Evolutionary conservation across 2,113 vertebrate species (phyloP).

Genomic region (Scytalopus superciliaris): DNA sequence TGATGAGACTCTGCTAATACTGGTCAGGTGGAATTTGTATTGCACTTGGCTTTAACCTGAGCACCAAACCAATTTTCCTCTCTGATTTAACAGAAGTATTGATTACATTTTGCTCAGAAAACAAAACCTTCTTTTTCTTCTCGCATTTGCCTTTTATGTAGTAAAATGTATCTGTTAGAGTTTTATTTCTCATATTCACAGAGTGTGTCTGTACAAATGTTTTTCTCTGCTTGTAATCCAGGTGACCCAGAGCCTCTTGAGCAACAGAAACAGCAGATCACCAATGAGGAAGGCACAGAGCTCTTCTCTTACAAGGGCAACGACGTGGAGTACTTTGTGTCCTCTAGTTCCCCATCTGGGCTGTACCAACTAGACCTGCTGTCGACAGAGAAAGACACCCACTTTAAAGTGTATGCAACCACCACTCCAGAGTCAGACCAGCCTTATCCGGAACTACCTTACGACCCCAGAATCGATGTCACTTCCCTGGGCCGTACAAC

Average conservation of each 20-base stretch:
- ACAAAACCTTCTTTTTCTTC: background rate
- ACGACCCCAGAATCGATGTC: slow-evolving; percentile 93
- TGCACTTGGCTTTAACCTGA: background rate
- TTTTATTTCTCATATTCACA: background rate
- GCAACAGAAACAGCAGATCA: slow-evolving; percentile 90
- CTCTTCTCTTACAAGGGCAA: slow-evolving; percentile 96
- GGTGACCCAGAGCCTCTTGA: slow-evolving; percentile 92
- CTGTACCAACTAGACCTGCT: slow-evolving; percentile 95
- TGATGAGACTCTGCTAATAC: rapidly evolving
- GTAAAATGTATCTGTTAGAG: background rate
- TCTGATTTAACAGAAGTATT: background rate
- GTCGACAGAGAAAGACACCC: slow-evolving; percentile 96
- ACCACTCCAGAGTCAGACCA: slow-evolving; percentile 96
- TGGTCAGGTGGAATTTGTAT: background rate
- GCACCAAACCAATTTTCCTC: background rate
- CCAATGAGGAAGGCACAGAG: slow-evolving; percentile 82
- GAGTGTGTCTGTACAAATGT: background rate
- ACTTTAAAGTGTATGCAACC: slow-evolving; percentile 93
- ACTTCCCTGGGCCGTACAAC: slow-evolving; percentile 91
- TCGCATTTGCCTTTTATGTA: background rate
- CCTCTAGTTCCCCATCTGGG: slow-evolving; percentile 89
- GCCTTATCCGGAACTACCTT: slow-evolving; percentile 93
- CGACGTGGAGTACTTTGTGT: slow-evolving; percentile 90
- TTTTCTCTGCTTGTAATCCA: slow-evolving; percentile 50
- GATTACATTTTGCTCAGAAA: background rate